phyloP scores from a whole-genome alignment of 2,797 vertebrate genomes.

The Gymnoscopelus microlampas region DNA sequence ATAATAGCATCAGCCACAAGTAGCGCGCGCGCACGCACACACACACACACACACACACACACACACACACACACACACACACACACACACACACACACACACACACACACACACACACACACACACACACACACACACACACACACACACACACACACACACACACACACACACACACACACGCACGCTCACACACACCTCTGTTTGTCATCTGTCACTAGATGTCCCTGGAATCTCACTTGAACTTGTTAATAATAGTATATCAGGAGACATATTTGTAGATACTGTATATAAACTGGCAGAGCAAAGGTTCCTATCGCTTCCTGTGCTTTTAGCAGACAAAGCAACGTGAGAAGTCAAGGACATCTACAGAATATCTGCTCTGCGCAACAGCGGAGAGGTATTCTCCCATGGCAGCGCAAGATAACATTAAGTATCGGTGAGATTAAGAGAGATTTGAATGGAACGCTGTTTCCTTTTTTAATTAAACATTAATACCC shows the following conservation, averaged over 20 bases:
- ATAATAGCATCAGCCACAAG: no score
- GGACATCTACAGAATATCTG: constrained; percentile 42
- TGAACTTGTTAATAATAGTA: constrained; percentile 1
- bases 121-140: no score
- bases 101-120: no score
- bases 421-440: constrained; percentile 45
- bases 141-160: not conserved
- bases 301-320: constrained; percentile 23
- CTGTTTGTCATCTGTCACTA: constrained; percentile 20
- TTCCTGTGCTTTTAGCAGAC: constrained; percentile 34
- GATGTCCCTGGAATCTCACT: constrained; percentile 41
- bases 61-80: no score
- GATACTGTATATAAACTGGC: constrained; percentile 12
- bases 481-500: constrained; percentile 65
- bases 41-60: no score
- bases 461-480: constrained; percentile 38
- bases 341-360: constrained; percentile 38
- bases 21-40: no score
- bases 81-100: no score
- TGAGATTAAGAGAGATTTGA: constrained; percentile 51
- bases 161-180: not conserved
- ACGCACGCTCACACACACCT: not conserved
- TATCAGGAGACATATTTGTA: constrained; percentile 18
- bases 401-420: constrained; percentile 43
- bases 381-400: constrained; percentile 17